phyloP scores from a whole-genome alignment of 2,797 vertebrate species.

The Falco columbarius region DNA sequence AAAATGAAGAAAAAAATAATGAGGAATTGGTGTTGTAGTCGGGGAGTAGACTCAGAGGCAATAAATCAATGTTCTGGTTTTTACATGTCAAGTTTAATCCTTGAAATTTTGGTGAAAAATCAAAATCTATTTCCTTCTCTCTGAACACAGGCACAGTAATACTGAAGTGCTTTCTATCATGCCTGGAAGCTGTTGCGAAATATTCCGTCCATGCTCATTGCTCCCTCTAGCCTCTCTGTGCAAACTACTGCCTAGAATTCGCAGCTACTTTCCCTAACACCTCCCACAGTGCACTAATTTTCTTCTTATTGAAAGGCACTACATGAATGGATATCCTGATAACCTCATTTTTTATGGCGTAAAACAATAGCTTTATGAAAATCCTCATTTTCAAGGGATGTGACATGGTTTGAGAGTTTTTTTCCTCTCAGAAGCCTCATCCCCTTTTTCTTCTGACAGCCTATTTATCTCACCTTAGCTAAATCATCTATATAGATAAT shows the following conservation, averaged over 20 bases:
- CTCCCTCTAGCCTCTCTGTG: neutral
- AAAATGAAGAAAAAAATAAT: neutral
- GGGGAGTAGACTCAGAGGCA: neutral
- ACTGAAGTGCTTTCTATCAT: neutral
- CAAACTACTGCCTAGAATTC: neutral
- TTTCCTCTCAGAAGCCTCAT: neutral
- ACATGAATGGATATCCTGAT: neutral
- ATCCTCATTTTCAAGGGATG: neutral
- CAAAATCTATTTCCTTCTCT: neutral
- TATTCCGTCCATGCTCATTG: neutral
- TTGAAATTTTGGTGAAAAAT: slow-evolving; percentile 1
- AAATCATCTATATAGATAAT: slow-evolving; percentile 31
- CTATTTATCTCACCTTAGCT: slow-evolving; percentile 35
- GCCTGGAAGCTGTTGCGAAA: neutral
- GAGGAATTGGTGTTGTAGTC: neutral
- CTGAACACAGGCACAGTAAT: neutral
- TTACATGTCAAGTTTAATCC: neutral
- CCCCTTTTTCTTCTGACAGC: neutral
- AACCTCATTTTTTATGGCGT: neutral
- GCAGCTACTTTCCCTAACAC: neutral
- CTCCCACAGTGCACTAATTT: neutral
- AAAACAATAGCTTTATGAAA: slow-evolving; percentile 3
- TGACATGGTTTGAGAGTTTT: neutral
- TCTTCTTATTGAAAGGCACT: neutral
- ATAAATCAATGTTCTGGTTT: neutral